phyloP scores from a whole-genome alignment of 2,888 invertebrate genomes.

The Pseudococcus viburni region DNA sequence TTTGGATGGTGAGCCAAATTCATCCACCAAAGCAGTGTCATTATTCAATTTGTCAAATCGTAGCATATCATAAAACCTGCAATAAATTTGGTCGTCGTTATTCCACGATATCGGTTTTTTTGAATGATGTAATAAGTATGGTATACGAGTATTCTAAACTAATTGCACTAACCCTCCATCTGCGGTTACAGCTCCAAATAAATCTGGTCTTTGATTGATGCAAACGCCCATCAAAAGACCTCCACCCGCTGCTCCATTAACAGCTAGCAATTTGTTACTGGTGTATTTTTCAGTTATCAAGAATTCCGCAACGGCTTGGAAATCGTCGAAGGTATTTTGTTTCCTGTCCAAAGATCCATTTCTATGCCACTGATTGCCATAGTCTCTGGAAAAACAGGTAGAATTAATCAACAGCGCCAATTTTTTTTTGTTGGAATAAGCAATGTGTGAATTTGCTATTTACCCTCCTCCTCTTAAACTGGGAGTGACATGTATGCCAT shows the following conservation, averaged over 20 bases:
- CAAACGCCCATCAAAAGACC: conserved; percentile 96
- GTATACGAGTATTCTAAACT: neutral
- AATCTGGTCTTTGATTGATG: conserved; percentile 93
- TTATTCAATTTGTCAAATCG: conserved; percentile 98
- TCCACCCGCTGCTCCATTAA: conserved; percentile 97
- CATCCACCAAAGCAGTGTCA: conserved; percentile 92
- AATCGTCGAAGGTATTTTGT: conserved; percentile 98
- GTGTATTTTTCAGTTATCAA: conserved; percentile 88
- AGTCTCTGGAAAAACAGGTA: neutral
- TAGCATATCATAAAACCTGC: conserved; percentile 95
- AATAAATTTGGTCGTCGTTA: neutral
- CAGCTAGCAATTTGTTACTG: conserved; percentile 80
- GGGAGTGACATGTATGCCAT: neutral
- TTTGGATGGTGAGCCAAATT: conserved; percentile 93
- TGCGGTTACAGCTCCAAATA: conserved; percentile 92
- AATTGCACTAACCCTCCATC: conserved; percentile 86
- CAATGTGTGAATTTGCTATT: neutral
- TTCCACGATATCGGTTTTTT: neutral
- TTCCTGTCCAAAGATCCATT: conserved; percentile 91
- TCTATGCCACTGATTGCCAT: conserved; percentile 91
- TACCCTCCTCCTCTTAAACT: neutral
- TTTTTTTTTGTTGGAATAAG: too few relatives aligned
- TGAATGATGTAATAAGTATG: too few relatives aligned
- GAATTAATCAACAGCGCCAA: neutral
- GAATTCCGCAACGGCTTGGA: conserved; percentile 92